phyloP scores from a whole-genome alignment of 2,888 invertebrate genomes.

The Aphidoletes aphidimyza region DNA sequence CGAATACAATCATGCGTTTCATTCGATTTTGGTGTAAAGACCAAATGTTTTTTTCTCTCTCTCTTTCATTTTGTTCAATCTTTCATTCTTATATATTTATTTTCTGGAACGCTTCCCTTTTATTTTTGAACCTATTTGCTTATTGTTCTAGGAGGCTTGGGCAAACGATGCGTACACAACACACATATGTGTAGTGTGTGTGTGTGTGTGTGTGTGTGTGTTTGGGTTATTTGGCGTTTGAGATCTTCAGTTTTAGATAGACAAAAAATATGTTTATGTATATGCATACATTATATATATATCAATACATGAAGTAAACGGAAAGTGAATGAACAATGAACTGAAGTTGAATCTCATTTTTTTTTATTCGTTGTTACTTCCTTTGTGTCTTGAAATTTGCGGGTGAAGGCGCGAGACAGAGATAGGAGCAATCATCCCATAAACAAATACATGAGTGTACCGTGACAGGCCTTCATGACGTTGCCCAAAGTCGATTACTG shows the following conservation, averaged over 20 bases:
- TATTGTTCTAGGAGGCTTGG: slow-evolving; percentile 13
- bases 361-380: not conserved
- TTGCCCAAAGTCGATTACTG: not conserved
- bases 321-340: slow-evolving; percentile 29
- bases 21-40: not conserved
- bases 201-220: not conserved
- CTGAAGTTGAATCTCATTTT: not conserved
- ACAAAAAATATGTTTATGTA: not conserved
- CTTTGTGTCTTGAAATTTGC: not conserved
- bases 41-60: not conserved
- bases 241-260: not conserved
- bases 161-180: no score
- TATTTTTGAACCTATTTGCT: not conserved
- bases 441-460: not conserved
- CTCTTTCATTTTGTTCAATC: not conserved
- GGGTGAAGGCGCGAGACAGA: not conserved
- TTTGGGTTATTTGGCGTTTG: not conserved
- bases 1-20: not conserved
- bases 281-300: not conserved
- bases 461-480: slow-evolving; percentile 44
- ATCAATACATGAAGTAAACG: not conserved
- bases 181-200: no score
- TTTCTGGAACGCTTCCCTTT: not conserved
- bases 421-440: not conserved
- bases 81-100: not conserved